A percentile compares a stretch with the other conserved stretches of the same genome.
Evolutionary conservation across 2,113 vertebrate species (phyloP).

Genomic region (Felis catus): DNA sequence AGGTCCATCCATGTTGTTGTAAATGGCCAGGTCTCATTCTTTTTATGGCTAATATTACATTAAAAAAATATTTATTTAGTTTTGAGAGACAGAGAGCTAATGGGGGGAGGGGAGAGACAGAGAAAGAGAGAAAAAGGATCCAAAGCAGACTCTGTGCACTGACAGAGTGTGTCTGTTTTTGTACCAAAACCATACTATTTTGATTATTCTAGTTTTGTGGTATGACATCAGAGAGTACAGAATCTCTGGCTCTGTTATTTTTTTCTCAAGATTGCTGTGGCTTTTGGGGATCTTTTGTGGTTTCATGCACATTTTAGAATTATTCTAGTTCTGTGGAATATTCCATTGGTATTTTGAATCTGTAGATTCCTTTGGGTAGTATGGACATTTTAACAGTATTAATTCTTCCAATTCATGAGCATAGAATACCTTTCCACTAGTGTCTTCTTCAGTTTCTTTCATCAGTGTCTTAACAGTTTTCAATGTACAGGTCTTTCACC

Average conservation of each 20-base stretch:
- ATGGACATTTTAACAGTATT: neutral
- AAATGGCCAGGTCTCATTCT: neutral
- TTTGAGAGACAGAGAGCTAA: neutral
- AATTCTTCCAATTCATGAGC: neutral
- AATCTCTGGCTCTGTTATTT: neutral
- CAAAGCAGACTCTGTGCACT: too few relatives aligned
- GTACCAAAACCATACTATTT: neutral
- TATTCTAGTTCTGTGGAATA: neutral
- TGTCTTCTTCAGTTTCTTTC: neutral
- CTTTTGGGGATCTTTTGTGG: neutral
- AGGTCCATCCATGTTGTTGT: neutral
- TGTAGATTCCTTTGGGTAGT: neutral
- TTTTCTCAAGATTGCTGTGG: neutral
- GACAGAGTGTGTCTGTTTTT: neutral
- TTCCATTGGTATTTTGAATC: neutral
- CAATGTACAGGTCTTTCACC: neutral
- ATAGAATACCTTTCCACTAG: neutral
- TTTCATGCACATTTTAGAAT: neutral
- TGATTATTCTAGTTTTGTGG: neutral
- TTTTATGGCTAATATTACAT: neutral
- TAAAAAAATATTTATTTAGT: neutral
- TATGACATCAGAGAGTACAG: neutral
- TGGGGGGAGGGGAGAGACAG: neutral
- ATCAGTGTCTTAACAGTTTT: neutral
- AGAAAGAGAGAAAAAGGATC: neutral